Percentiles rank a stretch among this genome's conserved stretches.
Evolutionary conservation across 2,888 invertebrate genomes (phyloP).

Genomic region (Trissonchulus sp.): DNA sequence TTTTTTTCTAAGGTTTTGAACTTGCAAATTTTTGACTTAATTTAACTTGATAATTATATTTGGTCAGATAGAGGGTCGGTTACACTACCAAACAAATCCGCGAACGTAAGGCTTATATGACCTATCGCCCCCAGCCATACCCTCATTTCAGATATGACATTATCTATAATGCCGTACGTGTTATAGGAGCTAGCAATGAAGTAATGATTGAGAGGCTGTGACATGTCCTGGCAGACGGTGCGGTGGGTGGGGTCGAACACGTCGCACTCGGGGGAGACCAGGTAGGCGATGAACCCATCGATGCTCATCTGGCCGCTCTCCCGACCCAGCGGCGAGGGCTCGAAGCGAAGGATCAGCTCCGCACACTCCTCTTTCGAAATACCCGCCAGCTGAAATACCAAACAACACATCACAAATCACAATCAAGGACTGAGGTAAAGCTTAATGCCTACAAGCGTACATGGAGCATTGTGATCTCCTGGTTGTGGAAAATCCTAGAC

Average conservation of each 20-base stretch:
- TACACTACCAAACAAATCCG: no score
- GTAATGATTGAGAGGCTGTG: constrained; percentile 58
- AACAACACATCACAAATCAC: no score
- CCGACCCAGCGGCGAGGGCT: constrained; percentile 59
- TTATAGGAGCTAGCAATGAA: constrained; percentile 59
- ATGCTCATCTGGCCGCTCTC: constrained; percentile 58
- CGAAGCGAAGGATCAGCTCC: constrained; percentile 58
- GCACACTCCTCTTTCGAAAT: constrained; percentile 58
- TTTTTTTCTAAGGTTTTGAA: no score
- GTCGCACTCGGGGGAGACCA: constrained; percentile 57
- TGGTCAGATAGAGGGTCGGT: no score
- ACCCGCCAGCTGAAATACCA: constrained; percentile 57
- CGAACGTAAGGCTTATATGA: no score
- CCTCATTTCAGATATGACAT: constrained; percentile 59
- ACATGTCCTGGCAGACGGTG: constrained; percentile 59
- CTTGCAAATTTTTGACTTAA: no score
- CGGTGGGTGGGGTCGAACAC: constrained; percentile 58
- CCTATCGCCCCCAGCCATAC: constrained; percentile 59
- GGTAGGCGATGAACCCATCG: constrained; percentile 57
- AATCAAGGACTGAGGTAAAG: no score
- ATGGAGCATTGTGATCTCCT: no score
- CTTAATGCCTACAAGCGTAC: no score
- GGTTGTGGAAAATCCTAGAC: no score
- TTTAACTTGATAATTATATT: no score
- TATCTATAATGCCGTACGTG: constrained; percentile 55